Evolutionary conservation across 2,888 invertebrate genomes (phyloP).

Genomic region (Subacronicta megacephala): DNA sequence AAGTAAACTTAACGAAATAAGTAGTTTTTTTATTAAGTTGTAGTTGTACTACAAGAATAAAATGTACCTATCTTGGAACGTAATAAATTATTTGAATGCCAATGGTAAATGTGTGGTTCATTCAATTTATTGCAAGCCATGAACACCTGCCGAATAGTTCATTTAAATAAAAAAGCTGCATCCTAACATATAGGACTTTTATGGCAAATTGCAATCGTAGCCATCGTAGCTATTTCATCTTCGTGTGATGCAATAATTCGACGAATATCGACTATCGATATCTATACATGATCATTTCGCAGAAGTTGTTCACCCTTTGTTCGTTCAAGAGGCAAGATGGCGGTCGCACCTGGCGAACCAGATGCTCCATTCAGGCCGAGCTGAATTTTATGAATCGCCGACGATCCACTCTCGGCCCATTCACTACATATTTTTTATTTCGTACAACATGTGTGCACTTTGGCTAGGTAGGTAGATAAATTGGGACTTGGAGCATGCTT

Average conservation of each 20-base stretch:
- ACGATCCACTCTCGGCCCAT: conserved; percentile 71
- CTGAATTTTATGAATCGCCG: conserved; percentile 85
- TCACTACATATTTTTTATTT: conserved; percentile 74
- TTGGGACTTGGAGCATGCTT: conserved; percentile 29
- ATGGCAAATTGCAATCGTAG: conserved; percentile 19
- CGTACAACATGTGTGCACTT: conserved; percentile 59
- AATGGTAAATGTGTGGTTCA: neutral
- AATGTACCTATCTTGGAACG: conserved; percentile 4
- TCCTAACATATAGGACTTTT: conserved; percentile 31
- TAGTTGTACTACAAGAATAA: no score
- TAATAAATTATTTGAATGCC: conserved; percentile 1
- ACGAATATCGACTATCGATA: conserved; percentile 54
- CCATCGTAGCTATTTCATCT: no score
- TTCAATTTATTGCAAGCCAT: conserved; percentile 3
- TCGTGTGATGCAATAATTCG: conserved; percentile 34
- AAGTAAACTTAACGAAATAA: conserved; percentile 21
- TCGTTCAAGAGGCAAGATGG: conserved; percentile 65
- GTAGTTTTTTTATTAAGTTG: neutral
- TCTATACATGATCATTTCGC: conserved; percentile 55
- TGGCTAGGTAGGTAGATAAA: conserved; percentile 47
- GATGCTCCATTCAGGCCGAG: conserved; percentile 80
- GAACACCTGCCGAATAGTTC: conserved; percentile 17
- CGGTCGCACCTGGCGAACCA: conserved; percentile 81
- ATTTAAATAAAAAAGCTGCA: conserved; percentile 27
- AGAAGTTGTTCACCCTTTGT: conserved; percentile 71